Conservation (phyloP, 2,888 invertebrate genomes). For the Melanostoma mellinum region DNA sequence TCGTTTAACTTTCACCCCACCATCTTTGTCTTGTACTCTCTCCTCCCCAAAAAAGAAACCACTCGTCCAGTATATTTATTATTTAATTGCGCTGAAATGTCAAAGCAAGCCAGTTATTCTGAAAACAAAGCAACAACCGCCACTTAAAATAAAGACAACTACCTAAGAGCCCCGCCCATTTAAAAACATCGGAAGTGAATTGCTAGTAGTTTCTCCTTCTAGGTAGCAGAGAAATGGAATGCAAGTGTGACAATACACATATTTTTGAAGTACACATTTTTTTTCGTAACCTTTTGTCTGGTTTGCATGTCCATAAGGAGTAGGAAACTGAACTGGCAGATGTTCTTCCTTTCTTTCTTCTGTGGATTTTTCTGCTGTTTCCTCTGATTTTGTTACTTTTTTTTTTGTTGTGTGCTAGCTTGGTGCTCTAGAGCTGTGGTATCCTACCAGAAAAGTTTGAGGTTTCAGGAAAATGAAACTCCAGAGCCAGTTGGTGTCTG, state of each 20-base stretch:
- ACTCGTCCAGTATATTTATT: conserved; percentile 20
- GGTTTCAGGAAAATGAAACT: conserved; percentile 60
- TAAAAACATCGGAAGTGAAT: conserved; percentile 28
- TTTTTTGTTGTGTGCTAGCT: conserved; percentile 25
- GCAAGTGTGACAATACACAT: conserved; percentile 63
- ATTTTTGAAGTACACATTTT: conserved; percentile 31
- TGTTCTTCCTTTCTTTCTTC: conserved; percentile 38
- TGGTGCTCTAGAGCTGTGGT: conserved; percentile 46
- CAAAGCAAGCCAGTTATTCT: conserved; percentile 59
- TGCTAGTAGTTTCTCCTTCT: conserved; percentile 20
- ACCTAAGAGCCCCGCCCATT: conserved; percentile 31
- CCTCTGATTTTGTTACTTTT: conserved; percentile 26
- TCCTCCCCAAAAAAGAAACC: conserved; percentile 19
- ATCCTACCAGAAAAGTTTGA: conserved; percentile 69
- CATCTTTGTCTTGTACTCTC: too few relatives aligned
- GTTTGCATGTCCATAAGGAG: conserved; percentile 65
- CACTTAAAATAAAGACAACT: conserved; percentile 67
- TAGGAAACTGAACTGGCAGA: conserved; percentile 54
- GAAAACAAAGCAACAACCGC: conserved; percentile 46
- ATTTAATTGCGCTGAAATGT: conserved; percentile 70
- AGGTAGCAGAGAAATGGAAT: conserved; percentile 28
- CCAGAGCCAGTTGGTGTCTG: conserved; percentile 35
- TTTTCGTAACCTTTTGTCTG: conserved; percentile 49
- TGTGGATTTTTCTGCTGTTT: conserved; percentile 47
- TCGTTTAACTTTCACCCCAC: conserved; percentile 58